Base-by-base conservation (phyloP, 2,888 invertebrate genomes). In the Julus scanicus region DNA sequence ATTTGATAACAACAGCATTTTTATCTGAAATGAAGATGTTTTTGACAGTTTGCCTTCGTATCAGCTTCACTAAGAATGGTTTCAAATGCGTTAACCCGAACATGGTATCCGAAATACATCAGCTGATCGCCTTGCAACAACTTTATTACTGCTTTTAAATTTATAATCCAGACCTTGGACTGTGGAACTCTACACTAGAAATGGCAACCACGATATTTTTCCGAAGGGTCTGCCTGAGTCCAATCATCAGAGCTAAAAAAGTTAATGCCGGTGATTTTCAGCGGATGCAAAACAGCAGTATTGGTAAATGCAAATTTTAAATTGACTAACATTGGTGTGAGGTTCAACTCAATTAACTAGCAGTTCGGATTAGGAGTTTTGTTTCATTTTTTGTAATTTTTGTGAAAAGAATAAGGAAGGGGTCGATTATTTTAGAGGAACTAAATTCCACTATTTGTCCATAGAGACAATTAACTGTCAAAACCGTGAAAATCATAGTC, bases 121-220 rank as follows among this genome's bases (percentile, higher is more conserved):
- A 71, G 71, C 71, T 71, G 71, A 71, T 71, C 71, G 8, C 29
- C 71, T 9, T 13, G 13, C 8, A 11, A 9, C 29, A 29, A n/a
- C 17, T 63, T 63, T 63, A 29, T 63, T n/a, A n/a, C 57, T 63
- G 57, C 29, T 71, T 71, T 71, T 71, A 71, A 71, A 63, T n/a
- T 29, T 29, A 71, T 29, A 29, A 9, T 29, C 71, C 4, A 71
- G 29, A 71, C 71, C 71, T 71, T 71, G 71, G 11, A 71, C 71
- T 63, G 63, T 20, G 3, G 63, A 20, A 63, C 53, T 13, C 53
- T 13, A 53, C 63, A 53, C 63, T 29, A 29, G 71, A 71, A 71
- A 71, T 71, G 71, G 71, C 71, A 71, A 29, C 29, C 29, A 29
- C 71, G 11, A 29, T 71, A 71, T 29, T 71, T 11, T 71, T 71